Evolutionary conservation across 2,113 vertebrate genomes (phyloP), one percentile per base, ranked within the genome.

Genomic region (Podiceps cristatus): DNA sequence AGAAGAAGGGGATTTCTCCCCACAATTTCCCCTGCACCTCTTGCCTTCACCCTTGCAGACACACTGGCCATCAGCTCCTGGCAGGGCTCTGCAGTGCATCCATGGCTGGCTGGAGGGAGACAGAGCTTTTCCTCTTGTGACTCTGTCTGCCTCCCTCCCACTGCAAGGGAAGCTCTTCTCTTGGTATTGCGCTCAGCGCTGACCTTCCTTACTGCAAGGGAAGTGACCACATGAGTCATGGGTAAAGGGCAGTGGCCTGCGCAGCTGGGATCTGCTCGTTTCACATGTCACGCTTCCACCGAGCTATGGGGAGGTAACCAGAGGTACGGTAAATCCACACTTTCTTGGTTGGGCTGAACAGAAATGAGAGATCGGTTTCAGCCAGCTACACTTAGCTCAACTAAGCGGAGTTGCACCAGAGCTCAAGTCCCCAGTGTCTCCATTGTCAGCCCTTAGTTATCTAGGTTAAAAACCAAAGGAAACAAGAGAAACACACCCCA

Each of bases 291-390:
- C 33, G 73, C 40, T 71, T 86, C 33, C 60, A 10, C 0, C 0
- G 3, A 74, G 64, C 60, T 75, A 0, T 13, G 23, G 27, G 44
- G 64, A 92, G 53, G 71, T 45, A 59, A 37, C 40, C 29, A 53
- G 49, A 28, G 37, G 29, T 76, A 12, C 47, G 62, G 50, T 29
- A 94, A 76, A 75, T 68, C 66, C 56, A 11, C 0, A 0, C 16
- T 77, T 44, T 72, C 84, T 63, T 75, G 74, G 20, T 50, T 91
- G 90, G 79, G 67, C 82, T 84, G 78, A 86, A 52, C 63, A 88
- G 75, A 92, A 71, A 85, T 1, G 2, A 62, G 75, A 60, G 90
- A 92, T 93, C 96, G 92, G 86, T 90, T 95, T 97, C 86, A 90
- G 72, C 92, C 90, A 93, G 97, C 94, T 96, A 83, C 64, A 27